Base-by-base conservation (phyloP, 2,113 vertebrate species). In the Dasyornis broadbenti region DNA sequence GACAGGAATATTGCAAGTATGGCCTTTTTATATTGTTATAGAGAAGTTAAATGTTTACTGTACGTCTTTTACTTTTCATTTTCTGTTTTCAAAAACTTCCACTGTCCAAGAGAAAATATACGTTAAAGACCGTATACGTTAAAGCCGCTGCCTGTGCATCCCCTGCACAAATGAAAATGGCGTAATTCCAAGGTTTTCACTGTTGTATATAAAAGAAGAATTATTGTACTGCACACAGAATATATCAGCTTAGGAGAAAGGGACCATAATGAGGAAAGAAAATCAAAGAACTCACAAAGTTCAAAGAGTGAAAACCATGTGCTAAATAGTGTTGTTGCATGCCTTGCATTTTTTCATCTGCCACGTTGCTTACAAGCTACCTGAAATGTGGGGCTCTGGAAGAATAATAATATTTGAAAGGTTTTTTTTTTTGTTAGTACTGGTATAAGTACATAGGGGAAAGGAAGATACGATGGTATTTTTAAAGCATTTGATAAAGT, bases 171-270 rank as follows among this genome's bases (percentile, higher is more conserved):
- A 94, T 94, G 87, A 82, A 92, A 97, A 82, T 95, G 95, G 87
- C 78, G 59, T 80, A 77, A 95, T 95, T 89, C 95, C 87, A 92
- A 93, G 90, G 54, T 94, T 95, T 96, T 82, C 59, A 77, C 28
- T 85, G 78, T 89, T 92, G 94, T 92, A 77, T 95, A 91, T 94
- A 91, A 90, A 95, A 95, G 78, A 73, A 95, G 82, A 94, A 94
- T 95, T 92, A 88, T 84, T 94, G 45, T 73, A 88, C 50, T 91
- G 69, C 93, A 66, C 85, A 82, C 66, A 94, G 71, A 91, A 80
- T 95, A 63, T 95, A 92, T 95, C 73, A 85, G 75, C 33, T 85
- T 61, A 39, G 71, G 82, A 73, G 82, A 95, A 82, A 86, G 93
- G 89, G 87, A 78, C 86, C 89, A 37, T 92, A 96, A 93, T 76